These are phyloP conservation scores for Oryzias woworae DNA, from an alignment of 2,113 vertebrate species.

Conservation along the genomic window DNA sequence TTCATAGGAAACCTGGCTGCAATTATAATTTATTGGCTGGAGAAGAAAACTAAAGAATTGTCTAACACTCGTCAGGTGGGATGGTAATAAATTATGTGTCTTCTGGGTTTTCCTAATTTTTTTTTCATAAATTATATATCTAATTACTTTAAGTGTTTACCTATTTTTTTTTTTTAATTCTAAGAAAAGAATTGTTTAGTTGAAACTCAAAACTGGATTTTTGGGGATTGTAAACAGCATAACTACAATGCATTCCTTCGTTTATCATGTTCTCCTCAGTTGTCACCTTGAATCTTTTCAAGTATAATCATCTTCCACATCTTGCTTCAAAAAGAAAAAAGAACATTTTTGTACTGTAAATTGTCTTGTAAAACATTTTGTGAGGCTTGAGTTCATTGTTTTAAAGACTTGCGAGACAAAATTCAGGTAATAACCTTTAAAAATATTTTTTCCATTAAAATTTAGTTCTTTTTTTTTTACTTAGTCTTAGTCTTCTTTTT, in stretches of 20 bases:
- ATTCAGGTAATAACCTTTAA: no score
- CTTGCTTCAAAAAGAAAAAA: slow-evolving; percentile 48
- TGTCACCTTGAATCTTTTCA: slow-evolving; percentile 60
- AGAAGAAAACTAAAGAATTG: slow-evolving; percentile 17
- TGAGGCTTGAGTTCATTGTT: slow-evolving; percentile 47
- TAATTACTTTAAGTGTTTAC: slow-evolving; percentile 4
- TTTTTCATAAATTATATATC: slow-evolving; percentile 15
- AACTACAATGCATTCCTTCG: slow-evolving; percentile 50
- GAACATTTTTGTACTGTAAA: slow-evolving; percentile 56
- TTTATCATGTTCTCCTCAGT: slow-evolving; percentile 50
- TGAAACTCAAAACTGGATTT: slow-evolving; percentile 23
- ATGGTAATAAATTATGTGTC: slow-evolving; percentile 21
- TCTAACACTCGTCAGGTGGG: slow-evolving; percentile 31
- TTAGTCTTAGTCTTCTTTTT: slow-evolving; percentile 25
- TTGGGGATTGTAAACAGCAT: slow-evolving; percentile 37
- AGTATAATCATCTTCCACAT: slow-evolving; percentile 57
- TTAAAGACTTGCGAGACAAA: slow-evolving; percentile 43
- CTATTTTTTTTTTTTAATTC: no score
- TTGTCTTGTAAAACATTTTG: slow-evolving; percentile 40
- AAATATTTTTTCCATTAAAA: no score
- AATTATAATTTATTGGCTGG: slow-evolving; percentile 68
- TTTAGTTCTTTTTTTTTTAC: no score
- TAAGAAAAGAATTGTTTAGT: neutral
- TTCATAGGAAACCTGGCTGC: slow-evolving; percentile 45
- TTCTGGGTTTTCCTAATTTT: slow-evolving; percentile 20